Base-by-base conservation (phyloP, 2,113 vertebrate genomes). In the Cacatua alba region DNA sequence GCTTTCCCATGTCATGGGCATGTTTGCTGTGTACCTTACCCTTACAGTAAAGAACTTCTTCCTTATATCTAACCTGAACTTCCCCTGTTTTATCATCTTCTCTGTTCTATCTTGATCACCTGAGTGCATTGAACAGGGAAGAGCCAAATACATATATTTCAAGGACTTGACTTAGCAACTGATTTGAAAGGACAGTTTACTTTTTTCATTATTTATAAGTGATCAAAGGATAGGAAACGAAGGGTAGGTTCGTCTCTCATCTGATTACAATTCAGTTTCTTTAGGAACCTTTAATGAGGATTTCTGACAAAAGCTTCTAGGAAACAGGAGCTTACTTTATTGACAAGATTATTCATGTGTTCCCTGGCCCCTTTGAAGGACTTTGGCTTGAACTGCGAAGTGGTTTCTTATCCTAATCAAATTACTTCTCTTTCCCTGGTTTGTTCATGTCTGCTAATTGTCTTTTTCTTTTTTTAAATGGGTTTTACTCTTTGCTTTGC, bases 221-320 rank as follows among this genome's bases (percentile, higher is more conserved):
- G 62, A 90, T 91, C 62, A 93, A 94, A 95, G 69, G 85, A 64
- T 85, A 82, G 35, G 67, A 82, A 91, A 69, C 0, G 0, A 76
- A 92, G 63, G 67, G 49, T 80, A 67, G 70, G 53, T 83, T 90
- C 24, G 62, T 90, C 55, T 91, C 65, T 91, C 23, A 44, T 82
- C 78, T 93, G 86, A 65, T 92, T 92, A 35, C 11, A 49, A 12
- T 57, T 88, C 31, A 9, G 31, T 86, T 95, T 88, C 79, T 92
- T 74, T 49, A 86, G 91, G 71, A 80, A n/a, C n/a, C 26, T 88
- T 94, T 95, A 76, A 88, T 86, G 75, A 90, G 82, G 82, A 86
- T 80, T 94, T 96, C 51, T 95, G 92, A 78, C 60, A 91, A 91
- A 92, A 91, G 60, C 65, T 53, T 86, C 51, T 65, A 86, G 71